phyloP scores from a whole-genome alignment of 2,797 vertebrate genomes.

The Enteromius thamalakanensis region DNA sequence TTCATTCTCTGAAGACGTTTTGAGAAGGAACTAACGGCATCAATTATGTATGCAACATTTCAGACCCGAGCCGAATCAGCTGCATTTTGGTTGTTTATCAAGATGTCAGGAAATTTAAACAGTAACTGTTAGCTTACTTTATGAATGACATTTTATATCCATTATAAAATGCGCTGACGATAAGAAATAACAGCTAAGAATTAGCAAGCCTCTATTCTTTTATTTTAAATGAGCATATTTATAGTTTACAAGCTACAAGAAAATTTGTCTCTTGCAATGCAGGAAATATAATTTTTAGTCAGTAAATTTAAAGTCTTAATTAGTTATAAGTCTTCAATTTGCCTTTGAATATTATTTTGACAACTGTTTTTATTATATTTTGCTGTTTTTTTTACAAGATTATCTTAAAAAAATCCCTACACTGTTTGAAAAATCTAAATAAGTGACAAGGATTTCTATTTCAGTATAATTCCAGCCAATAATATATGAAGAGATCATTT shows the following conservation, averaged over 20 bases:
- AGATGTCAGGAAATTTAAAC: background rate
- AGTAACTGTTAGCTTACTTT: background rate
- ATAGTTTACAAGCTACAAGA: conserved; percentile 10
- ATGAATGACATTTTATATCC: background rate
- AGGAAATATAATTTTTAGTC: background rate
- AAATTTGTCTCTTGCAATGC: background rate
- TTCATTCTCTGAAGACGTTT: conserved; percentile 80
- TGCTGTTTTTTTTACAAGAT: no score
- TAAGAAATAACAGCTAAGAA: background rate
- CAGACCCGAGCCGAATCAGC: conserved; percentile 67
- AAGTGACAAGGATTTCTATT: background rate
- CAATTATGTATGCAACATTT: conserved; percentile 82
- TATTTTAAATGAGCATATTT: background rate
- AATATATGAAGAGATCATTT: background rate
- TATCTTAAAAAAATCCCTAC: background rate
- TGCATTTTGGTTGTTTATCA: conserved; percentile 39
- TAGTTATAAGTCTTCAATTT: background rate
- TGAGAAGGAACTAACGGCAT: conserved; percentile 77
- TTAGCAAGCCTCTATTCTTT: background rate
- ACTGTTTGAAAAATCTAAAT: background rate
- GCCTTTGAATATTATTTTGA: background rate
- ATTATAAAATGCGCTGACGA: background rate
- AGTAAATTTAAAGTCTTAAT: no score
- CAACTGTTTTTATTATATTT: background rate
- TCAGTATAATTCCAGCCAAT: background rate